Conservation (phyloP, 1,140 invertebrate species). For the Apis florea region DNA sequence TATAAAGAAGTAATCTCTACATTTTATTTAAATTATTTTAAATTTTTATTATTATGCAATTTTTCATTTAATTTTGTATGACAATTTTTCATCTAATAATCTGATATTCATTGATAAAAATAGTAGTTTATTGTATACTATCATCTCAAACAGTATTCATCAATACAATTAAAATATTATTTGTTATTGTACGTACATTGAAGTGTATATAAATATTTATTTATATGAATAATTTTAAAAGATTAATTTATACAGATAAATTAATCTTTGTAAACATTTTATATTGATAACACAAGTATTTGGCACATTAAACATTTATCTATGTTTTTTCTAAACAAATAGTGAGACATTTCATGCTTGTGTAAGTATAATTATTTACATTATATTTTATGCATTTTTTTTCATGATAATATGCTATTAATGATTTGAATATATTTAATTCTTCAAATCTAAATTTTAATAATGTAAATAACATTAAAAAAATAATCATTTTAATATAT, state of each 20-base stretch:
- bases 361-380: conserved; percentile 57
- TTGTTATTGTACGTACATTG: conserved; percentile 61
- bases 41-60: neutral
- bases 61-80: conserved; percentile 3
- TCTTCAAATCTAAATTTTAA: conserved; percentile 21
- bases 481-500: neutral
- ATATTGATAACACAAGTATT: conserved; percentile 78
- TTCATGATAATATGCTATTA: conserved; percentile 16
- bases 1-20: neutral
- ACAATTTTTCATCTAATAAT: conserved; percentile 50
- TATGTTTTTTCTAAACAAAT: conserved; percentile 61
- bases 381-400: neutral
- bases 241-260: conserved; percentile 38
- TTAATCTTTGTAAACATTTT: conserved; percentile 73
- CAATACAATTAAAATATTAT: conserved; percentile 57
- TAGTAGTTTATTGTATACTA: conserved; percentile 54
- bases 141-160: conserved; percentile 39
- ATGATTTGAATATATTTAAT: conserved; percentile 11
- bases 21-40: neutral
- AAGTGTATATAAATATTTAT: conserved; percentile 74
- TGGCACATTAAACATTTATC: conserved; percentile 78
- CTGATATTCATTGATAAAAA: conserved; percentile 57
- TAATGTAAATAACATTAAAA: neutral
- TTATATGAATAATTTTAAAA: conserved; percentile 54
- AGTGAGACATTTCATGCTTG: conserved; percentile 67